A percentile compares a stretch with the other conserved stretches of the same genome.
Evolutionary conservation across 2,888 invertebrate species (phyloP).

Genomic region (Megaustenia siamemsis): DNA sequence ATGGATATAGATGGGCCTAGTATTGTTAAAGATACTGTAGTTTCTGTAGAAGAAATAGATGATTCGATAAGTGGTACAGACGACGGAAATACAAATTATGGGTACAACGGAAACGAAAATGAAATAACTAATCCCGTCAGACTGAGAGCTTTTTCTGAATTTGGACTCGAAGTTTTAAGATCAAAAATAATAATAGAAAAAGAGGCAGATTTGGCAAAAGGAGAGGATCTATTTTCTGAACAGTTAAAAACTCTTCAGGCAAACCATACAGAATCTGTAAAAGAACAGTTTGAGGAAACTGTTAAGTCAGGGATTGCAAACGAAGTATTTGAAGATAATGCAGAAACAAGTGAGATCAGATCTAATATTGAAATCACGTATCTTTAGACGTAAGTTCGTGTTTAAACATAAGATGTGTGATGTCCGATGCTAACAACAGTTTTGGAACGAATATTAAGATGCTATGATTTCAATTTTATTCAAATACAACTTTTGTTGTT

Average conservation of each 20-base stretch:
- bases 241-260: too few relatives aligned
- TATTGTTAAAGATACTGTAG: background rate
- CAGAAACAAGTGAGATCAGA: too few relatives aligned
- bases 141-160: background rate
- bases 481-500: too few relatives aligned
- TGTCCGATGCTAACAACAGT: too few relatives aligned
- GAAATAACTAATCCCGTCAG: background rate
- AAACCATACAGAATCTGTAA: too few relatives aligned
- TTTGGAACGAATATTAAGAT: too few relatives aligned
- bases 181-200: background rate
- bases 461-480: too few relatives aligned
- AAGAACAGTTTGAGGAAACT: too few relatives aligned
- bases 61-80: background rate
- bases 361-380: too few relatives aligned
- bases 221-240: too few relatives aligned
- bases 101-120: background rate
- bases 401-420: too few relatives aligned
- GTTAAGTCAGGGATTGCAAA: background rate
- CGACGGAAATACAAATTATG: background rate
- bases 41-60: background rate
- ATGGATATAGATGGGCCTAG: background rate
- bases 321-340: background rate
- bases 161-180: background rate
- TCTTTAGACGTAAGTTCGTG: too few relatives aligned
- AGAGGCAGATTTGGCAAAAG: background rate